Conservation (phyloP, 2,113 vertebrate genomes). For the Alouatta palliata region DNA sequence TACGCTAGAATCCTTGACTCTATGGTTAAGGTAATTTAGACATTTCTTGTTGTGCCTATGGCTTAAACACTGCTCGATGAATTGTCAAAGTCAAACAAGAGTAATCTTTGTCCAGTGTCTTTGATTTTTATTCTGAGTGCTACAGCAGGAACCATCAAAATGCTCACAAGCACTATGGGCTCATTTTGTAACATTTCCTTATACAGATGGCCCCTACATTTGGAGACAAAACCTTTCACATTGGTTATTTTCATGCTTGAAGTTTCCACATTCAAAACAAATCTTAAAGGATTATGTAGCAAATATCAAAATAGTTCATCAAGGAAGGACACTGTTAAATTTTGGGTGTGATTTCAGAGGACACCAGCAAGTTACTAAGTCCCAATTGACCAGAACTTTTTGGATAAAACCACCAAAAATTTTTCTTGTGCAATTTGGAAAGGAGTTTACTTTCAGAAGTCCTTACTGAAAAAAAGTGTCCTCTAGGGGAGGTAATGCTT, state of each 20-base stretch:
- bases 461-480: background rate
- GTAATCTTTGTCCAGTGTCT: background rate
- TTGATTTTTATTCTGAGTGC: slow-evolving; percentile 7
- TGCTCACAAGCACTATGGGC: background rate
- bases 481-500: background rate
- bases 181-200: slow-evolving; percentile 4
- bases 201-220: background rate
- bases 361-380: background rate
- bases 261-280: background rate
- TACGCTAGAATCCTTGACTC: background rate
- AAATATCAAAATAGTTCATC: background rate
- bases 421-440: background rate
- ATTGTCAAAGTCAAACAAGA: background rate
- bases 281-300: background rate
- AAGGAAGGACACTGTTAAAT: background rate
- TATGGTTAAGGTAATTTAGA: background rate
- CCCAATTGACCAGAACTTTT: background rate
- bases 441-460: slow-evolving; percentile 1
- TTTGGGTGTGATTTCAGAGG: background rate
- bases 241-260: background rate
- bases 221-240: background rate
- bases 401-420: background rate
- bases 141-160: background rate
- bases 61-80: background rate
- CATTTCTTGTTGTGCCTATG: background rate